Evolutionary conservation across 2,888 invertebrate genomes (phyloP).

Genomic region (Melieria picta): DNA sequence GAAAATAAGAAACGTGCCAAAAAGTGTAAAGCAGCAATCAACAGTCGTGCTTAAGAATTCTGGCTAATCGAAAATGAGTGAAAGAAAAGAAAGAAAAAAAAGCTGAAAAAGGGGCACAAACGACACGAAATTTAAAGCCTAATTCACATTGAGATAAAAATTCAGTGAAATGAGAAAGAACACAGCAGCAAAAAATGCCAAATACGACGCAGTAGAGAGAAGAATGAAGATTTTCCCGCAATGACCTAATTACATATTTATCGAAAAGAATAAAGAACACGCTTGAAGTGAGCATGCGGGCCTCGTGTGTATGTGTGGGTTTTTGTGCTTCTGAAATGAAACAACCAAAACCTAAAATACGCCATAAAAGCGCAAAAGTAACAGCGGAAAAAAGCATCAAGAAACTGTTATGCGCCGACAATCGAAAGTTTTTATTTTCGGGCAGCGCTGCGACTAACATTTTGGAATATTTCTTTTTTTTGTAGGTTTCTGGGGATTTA

Average conservation of each 20-base stretch:
- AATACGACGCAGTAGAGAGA: neutral
- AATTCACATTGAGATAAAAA: conserved; percentile 23
- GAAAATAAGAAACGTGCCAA: neutral
- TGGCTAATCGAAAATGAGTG: neutral
- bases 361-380: conserved; percentile 1
- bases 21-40: too few relatives aligned
- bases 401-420: conserved; percentile 35
- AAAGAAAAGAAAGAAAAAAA: conserved; percentile 12
- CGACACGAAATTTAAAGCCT: conserved; percentile 29
- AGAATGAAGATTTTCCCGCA: conserved; percentile 53
- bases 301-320: too few relatives aligned
- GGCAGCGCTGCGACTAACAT: neutral
- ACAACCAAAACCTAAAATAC: neutral
- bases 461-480: neutral
- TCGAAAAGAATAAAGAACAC: conserved; percentile 37
- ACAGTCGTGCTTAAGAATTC: neutral
- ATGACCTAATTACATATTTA: conserved; percentile 60
- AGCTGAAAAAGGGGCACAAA: conserved; percentile 23
- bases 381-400: neutral
- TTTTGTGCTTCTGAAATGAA: neutral
- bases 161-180: conserved; percentile 11
- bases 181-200: conserved; percentile 9
- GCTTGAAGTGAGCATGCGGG: neutral
- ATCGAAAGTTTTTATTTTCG: conserved; percentile 42
- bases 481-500: too few relatives aligned